Evolutionary conservation across 2,113 vertebrate genomes (phyloP).

Genomic region (Theristicus caerulescens): DNA sequence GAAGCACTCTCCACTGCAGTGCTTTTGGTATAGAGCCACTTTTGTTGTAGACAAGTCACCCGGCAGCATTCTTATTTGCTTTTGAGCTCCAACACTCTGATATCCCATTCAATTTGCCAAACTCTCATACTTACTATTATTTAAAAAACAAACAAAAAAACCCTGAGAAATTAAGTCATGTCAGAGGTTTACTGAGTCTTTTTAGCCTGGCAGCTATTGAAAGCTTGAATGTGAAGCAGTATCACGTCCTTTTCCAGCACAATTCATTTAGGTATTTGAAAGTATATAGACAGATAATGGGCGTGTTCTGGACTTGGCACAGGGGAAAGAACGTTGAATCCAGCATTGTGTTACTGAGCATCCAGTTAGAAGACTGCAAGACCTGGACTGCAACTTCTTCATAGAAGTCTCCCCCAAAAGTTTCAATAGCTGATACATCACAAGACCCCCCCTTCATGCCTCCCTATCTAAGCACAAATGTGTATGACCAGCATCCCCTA

Average conservation of each 20-base stretch:
- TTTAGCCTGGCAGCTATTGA: background rate
- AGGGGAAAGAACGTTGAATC: background rate
- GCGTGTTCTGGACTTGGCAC: background rate
- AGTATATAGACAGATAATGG: background rate
- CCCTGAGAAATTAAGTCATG: background rate
- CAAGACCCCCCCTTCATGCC: background rate
- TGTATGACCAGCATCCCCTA: rapidly evolving
- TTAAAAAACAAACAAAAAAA: background rate
- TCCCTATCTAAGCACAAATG: background rate
- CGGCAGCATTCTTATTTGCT: background rate
- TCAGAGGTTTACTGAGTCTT: background rate
- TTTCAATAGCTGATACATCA: background rate
- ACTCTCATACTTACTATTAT: background rate
- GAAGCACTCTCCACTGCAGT: background rate
- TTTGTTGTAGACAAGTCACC: background rate
- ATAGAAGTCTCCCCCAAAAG: background rate
- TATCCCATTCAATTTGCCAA: background rate
- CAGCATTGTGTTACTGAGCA: rapidly evolving
- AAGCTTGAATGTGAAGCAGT: background rate
- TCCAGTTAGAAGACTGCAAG: background rate
- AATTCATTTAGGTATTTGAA: background rate
- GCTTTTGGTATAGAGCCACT: background rate
- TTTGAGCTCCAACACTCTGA: background rate
- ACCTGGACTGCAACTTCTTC: background rate
- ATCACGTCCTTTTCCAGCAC: background rate